Base-by-base conservation (phyloP, 37 sponge, comb jelly and placozoan genomes). In the Bolinopsis microptera region DNA sequence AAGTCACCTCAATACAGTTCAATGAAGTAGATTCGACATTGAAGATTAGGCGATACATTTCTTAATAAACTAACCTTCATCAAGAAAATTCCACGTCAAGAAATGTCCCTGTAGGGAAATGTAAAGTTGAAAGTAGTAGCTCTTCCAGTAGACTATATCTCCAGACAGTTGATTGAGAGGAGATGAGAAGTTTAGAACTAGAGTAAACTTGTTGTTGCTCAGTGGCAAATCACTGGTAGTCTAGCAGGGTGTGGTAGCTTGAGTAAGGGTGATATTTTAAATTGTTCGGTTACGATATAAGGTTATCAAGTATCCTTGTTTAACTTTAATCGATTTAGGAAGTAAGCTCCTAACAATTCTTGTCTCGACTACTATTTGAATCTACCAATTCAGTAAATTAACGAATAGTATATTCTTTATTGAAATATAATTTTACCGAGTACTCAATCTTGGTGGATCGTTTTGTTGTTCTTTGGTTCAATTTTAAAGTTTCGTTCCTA, bases 181-280 rank as follows among this genome's bases (percentile, higher is more conserved):
- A 21, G n/a, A 8, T 21, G 75, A 30, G 31, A 72, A 72, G 31
- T 28, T 28, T 8, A 72, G 31, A 3, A 72, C 75, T 5, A 72
- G 26, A n/a, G 75, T 72, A 28, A 72, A 72, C 75, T 72, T n/a
- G 26, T n/a, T 72, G 31, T 72, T 28, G 18, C 75, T 72, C 75
- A 72, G 26, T 21, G 75, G 75, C 26, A 72, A 23, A n/a, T 72
- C 75, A 30, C 31, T n/a, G 2, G 13, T 72, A 8, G 75, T 72
- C 75, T 72, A n/a, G 31, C 3, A 67, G 13, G 13, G 21, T 13
- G 13, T 22, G 21, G 68, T 67, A 22, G 18, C 18, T 21, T 21
- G 13, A 22, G 13, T 22, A 22, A 13, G 18, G 13, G 68, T 22
- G 21, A 67, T 21, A 67, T 67, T 67, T 67, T 67, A 21, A 13